Evolutionary conservation across 2,888 invertebrate species (phyloP).

Genomic region (Nycteola revayana): DNA sequence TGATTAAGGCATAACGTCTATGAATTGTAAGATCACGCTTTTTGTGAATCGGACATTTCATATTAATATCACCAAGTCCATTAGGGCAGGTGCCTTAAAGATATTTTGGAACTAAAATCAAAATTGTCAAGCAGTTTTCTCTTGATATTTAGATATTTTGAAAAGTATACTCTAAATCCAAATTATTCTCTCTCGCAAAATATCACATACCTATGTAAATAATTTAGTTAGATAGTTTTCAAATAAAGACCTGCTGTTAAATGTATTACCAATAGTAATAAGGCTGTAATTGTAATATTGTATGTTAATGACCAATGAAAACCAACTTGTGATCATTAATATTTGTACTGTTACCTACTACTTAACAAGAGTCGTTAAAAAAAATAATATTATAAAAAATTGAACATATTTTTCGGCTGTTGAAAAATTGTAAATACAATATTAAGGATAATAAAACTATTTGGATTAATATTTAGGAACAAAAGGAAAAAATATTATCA

Average conservation of each 20-base stretch:
- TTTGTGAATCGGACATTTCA: constrained; percentile 22
- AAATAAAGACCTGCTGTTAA: constrained; percentile 74
- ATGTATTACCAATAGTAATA: constrained; percentile 72
- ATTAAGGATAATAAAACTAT: constrained; percentile 82
- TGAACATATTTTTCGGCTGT: constrained; percentile 83
- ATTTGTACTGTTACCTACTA: constrained; percentile 84
- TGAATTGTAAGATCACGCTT: constrained; percentile 1
- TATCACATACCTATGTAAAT: constrained; percentile 50
- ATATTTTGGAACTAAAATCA: constrained; percentile 28
- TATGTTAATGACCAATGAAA: constrained; percentile 84
- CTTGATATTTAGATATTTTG: constrained; percentile 24
- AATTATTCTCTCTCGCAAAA: constrained; percentile 26
- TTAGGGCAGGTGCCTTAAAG: constrained; percentile 40
- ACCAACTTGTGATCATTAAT: constrained; percentile 84
- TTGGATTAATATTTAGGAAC: constrained; percentile 83
- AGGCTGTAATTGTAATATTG: constrained; percentile 76
- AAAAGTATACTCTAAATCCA: constrained; percentile 25
- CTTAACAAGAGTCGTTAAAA: constrained; percentile 83
- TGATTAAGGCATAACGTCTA: too few relatives aligned
- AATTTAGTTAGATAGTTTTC: constrained; percentile 59
- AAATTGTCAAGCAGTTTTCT: constrained; percentile 25
- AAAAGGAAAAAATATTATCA: constrained; percentile 79
- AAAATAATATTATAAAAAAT: constrained; percentile 81
- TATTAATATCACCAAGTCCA: constrained; percentile 25
- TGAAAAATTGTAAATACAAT: constrained; percentile 82